These are phyloP conservation scores for Recurvirostra avosetta DNA, from an alignment of 2,113 vertebrate genomes.

Conservation along the genomic window DNA sequence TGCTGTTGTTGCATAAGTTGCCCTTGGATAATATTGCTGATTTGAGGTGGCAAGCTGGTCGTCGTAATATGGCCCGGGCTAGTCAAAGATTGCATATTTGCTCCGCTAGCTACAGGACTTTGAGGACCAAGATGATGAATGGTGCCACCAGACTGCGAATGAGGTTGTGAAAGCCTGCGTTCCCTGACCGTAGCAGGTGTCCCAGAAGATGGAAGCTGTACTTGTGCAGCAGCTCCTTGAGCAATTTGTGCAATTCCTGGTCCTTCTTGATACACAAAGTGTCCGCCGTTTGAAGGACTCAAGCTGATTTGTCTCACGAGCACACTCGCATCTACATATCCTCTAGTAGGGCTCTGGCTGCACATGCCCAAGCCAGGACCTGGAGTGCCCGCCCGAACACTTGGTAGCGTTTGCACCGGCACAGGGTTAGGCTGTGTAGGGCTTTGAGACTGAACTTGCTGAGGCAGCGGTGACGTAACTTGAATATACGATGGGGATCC, in stretches of 20 bases:
- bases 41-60: slow-evolving; percentile 87
- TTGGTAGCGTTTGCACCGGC: slow-evolving; percentile 74
- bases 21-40: slow-evolving; percentile 92
- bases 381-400: slow-evolving; percentile 78
- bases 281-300: slow-evolving; percentile 78
- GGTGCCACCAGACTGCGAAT: slow-evolving; percentile 90
- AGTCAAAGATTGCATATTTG: slow-evolving; percentile 76
- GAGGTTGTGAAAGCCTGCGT: slow-evolving; percentile 87
- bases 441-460: slow-evolving; percentile 87
- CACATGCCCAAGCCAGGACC: slow-evolving; percentile 80
- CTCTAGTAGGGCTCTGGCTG: slow-evolving; percentile 84
- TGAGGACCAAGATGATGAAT: slow-evolving; percentile 90
- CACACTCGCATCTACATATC: slow-evolving; percentile 85
- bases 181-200: slow-evolving; percentile 76
- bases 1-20: slow-evolving; percentile 82
- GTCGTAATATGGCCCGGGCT: slow-evolving; percentile 89
- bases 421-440: slow-evolving; percentile 87
- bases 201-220: slow-evolving; percentile 80
- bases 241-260: slow-evolving; percentile 85
- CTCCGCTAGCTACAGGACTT: slow-evolving; percentile 82
- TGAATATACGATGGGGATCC: slow-evolving; percentile 87
- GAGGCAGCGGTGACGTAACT: slow-evolving; percentile 86
- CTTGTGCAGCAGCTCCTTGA: slow-evolving; percentile 76
- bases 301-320: slow-evolving; percentile 86
- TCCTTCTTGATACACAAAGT: slow-evolving; percentile 90